Percentiles rank a stretch among this genome's conserved stretches.
Conservation (phyloP, 2,113 vertebrate genomes). For the Falco punctatus region DNA sequence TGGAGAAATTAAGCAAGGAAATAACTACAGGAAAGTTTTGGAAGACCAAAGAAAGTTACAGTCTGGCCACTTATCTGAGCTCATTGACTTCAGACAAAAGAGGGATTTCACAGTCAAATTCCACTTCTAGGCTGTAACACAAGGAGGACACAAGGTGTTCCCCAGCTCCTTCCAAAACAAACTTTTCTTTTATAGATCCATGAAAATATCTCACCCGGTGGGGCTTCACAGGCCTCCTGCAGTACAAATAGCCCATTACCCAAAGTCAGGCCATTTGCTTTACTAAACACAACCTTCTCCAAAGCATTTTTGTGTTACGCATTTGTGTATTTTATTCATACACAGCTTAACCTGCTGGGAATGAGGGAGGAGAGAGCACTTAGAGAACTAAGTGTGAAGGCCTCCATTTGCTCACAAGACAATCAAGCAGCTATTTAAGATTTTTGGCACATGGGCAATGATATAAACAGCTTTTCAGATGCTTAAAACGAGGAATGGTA, state of each 20-base stretch:
- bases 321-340: constrained; percentile 13
- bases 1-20: neutral
- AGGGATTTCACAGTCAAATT: neutral
- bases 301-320: neutral
- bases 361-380: neutral
- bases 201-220: neutral
- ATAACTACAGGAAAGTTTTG: neutral
- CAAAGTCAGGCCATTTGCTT: constrained; percentile 7
- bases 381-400: neutral
- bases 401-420: neutral
- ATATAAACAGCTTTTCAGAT: neutral
- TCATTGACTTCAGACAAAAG: neutral
- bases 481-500: neutral
- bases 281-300: neutral
- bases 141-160: neutral
- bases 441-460: neutral
- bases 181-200: neutral
- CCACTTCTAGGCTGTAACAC: neutral
- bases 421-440: neutral
- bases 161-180: neutral
- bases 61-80: neutral
- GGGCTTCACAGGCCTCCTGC: neutral
- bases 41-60: neutral
- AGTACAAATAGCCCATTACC: neutral
- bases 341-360: neutral